Conservation (phyloP, 2,888 invertebrate genomes). For the Anodontia alba region DNA sequence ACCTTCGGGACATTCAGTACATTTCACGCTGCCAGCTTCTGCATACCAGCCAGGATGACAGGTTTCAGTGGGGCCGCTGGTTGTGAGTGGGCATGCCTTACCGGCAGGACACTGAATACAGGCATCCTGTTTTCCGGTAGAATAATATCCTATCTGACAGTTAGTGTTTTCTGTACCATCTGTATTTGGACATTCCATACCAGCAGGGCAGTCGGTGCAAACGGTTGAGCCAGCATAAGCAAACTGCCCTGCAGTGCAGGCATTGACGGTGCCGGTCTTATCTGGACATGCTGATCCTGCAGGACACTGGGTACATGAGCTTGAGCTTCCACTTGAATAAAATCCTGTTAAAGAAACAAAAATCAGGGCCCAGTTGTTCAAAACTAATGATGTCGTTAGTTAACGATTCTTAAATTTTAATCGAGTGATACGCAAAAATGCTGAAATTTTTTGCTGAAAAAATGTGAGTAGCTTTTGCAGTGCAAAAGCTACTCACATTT, state of each 20-base stretch:
- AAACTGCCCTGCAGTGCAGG: conserved; percentile 68
- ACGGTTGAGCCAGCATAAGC: conserved; percentile 55
- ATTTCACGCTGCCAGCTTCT: conserved; percentile 66
- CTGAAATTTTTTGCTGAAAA: no score
- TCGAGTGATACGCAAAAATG: no score
- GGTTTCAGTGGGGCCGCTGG: conserved; percentile 52
- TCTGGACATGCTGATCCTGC: conserved; percentile 76
- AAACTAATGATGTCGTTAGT: no score
- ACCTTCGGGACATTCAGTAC: conserved; percentile 79
- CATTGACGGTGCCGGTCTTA: conserved; percentile 33
- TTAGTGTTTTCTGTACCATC: conserved; percentile 71
- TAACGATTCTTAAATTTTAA: no score
- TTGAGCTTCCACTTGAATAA: conserved; percentile 73
- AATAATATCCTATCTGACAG: conserved; percentile 76
- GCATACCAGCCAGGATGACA: conserved; percentile 78
- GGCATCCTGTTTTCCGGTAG: conserved; percentile 56
- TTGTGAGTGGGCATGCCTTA: conserved; percentile 74
- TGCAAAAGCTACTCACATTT: no score
- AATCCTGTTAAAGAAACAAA: conserved; percentile 69
- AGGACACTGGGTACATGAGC: conserved; percentile 77
- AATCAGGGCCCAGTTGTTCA: no score
- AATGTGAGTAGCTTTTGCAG: no score
- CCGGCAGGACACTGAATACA: conserved; percentile 80
- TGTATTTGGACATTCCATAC: conserved; percentile 70
- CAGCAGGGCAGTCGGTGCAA: conserved; percentile 72